These are phyloP conservation scores for Gymnoscopelus braueri DNA, from an alignment of 2,797 vertebrate species.

Conservation along the genomic window DNA sequence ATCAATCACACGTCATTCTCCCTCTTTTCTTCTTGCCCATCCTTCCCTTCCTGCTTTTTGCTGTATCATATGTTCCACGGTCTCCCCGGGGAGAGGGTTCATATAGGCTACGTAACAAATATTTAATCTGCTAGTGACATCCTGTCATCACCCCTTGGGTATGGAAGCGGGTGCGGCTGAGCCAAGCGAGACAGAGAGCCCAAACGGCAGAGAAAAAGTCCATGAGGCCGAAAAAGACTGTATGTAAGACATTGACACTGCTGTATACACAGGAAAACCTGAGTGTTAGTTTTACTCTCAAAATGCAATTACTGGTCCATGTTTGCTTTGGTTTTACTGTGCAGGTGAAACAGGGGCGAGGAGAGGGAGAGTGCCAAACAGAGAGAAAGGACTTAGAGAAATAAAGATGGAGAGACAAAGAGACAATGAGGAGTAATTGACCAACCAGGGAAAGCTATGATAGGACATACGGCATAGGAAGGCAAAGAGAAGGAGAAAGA, in stretches of 20 bases:
- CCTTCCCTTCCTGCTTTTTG: constrained; percentile 51
- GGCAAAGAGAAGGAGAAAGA: background rate
- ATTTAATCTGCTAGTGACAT: constrained; percentile 54
- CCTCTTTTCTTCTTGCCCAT: constrained; percentile 46
- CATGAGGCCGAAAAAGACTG: background rate
- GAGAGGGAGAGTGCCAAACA: constrained; percentile 22
- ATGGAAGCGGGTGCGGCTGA: constrained; percentile 25
- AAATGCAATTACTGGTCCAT: too few relatives aligned
- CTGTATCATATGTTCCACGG: constrained; percentile 60
- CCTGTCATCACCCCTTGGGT: constrained; percentile 57
- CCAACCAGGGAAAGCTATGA: background rate
- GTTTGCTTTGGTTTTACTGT: too few relatives aligned
- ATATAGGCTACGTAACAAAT: constrained; percentile 29
- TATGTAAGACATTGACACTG: too few relatives aligned
- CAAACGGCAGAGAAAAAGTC: too few relatives aligned
- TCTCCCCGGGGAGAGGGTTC: constrained; percentile 32
- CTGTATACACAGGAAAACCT: too few relatives aligned
- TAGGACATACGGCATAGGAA: background rate
- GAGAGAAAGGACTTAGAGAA: constrained; percentile 3
- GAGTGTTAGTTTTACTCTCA: too few relatives aligned
- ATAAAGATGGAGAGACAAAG: background rate
- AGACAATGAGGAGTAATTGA: background rate
- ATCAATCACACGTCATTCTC: constrained; percentile 58
- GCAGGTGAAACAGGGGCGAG: background rate
- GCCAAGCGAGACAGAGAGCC: too few relatives aligned